phyloP scores from a whole-genome alignment of 2,113 vertebrate species.

The Rallus limicola region DNA sequence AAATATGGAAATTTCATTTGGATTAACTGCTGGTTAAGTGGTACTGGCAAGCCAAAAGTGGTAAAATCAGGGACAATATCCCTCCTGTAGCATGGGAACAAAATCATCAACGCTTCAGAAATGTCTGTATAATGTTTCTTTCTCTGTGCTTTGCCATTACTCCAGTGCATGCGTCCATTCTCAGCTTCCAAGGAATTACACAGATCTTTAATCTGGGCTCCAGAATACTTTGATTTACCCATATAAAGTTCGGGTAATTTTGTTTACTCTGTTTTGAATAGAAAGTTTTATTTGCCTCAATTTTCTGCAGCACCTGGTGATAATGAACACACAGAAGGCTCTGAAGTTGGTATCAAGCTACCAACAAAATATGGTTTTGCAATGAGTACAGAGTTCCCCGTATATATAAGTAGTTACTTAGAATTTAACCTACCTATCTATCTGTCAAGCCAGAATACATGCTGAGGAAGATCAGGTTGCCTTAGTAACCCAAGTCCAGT shows the following conservation, averaged over 20 bases:
- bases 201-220: not conserved
- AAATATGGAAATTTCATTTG: not conserved
- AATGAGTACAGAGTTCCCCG: not conserved
- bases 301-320: not conserved
- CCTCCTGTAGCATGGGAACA: not conserved
- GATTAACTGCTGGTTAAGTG: not conserved
- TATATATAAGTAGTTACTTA: not conserved
- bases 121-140: not conserved
- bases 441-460: not conserved
- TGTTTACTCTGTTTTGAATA: not conserved
- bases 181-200: not conserved
- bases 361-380: not conserved
- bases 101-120: not conserved
- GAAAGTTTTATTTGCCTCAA: not conserved
- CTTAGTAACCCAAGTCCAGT: conserved; percentile 39
- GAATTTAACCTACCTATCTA: not conserved
- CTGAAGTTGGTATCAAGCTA: not conserved
- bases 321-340: not conserved
- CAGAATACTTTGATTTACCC: not conserved
- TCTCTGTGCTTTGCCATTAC: not conserved
- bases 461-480: conserved; percentile 38
- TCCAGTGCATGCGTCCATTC: not conserved
- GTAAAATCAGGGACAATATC: not conserved
- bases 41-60: not conserved
- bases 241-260: not conserved